Percentiles rank a stretch among this genome's conserved stretches.
Conservation (phyloP, 2,888 invertebrate genomes). For the Linnaemya vulpina region DNA sequence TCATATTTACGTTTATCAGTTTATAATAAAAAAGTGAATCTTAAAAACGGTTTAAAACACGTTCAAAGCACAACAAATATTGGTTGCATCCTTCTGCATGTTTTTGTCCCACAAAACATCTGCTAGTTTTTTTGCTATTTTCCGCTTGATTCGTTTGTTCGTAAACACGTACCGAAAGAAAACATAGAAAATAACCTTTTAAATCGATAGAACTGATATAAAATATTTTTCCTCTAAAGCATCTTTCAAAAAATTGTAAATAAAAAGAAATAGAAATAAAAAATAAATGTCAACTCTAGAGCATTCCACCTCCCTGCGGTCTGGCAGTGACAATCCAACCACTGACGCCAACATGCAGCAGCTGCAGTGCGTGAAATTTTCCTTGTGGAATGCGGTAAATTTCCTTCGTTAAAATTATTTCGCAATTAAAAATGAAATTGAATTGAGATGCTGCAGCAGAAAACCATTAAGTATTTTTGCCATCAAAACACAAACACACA, state of each 20-base stretch:
- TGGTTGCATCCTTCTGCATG: not conserved
- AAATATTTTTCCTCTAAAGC: not conserved
- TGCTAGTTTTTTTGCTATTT: not conserved
- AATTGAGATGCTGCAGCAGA: not conserved
- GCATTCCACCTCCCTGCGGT: not conserved
- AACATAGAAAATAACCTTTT: not conserved
- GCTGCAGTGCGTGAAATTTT: not conserved
- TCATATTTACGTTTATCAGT: too few species aligned
- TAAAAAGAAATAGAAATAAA: not conserved
- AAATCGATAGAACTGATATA: not conserved
- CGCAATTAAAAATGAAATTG: conserved; percentile 2
- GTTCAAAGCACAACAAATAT: not conserved
- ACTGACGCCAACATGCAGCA: not conserved
- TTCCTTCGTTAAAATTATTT: not conserved
- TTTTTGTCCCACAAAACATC: not conserved
- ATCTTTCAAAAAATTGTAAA: not conserved
- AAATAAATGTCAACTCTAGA: not conserved
- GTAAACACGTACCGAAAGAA: not conserved
- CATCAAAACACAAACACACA: not conserved
- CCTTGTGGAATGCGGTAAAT: not conserved
- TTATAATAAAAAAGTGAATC: too few species aligned
- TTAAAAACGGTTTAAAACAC: too few species aligned
- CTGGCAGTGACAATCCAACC: not conserved
- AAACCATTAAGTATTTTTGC: not conserved
- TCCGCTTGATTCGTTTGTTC: too few species aligned